Evolutionary conservation across 2,113 vertebrate species (phyloP), one percentile per base, ranked within the genome.

Genomic region (Cyprinodon brontotheroides): DNA sequence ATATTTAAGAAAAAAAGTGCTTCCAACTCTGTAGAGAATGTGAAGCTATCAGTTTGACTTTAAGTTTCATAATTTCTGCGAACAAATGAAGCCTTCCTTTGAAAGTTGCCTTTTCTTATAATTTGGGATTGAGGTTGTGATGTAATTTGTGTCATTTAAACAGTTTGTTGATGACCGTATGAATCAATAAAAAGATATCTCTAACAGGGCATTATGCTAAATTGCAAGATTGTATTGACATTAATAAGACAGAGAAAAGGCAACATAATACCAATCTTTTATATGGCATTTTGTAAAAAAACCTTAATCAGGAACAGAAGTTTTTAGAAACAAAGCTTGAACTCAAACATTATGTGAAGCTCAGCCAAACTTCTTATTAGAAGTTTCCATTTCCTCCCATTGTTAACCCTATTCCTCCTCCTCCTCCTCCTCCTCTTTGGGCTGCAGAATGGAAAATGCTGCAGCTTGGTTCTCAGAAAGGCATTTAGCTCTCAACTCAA

Each of bases 361-460:
- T 13, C 69, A 65, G 74, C 57, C 79, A 87, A 64, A 57, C 53
- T 65, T 79, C 64, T 73, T 78, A 77, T 81, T 79, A 87, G 85
- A 83, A 50, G 76, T 89, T 91, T 91, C 87, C 89, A 40, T 80
- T 94, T 94, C 92, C 92, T 92, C 79, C 84, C 69, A 92, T 93
- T 94, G 93, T 93, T 65, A 77, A 43, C 41, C 65, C 50, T 77
- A 65, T 17, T 20, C 8, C 69, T 83, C 65, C 75, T 70, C 68
- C 3, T 20, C 8, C 39, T 66, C 78, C 89, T 92, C 80, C 85
- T 90, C 67, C 69, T 83, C 65, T 77, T 70, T 64, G 3, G 13
- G 39, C 62, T 89, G 85, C 61, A 78, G 71, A 38, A 72, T 92
- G 88, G 68, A 91, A 91, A 87, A 84, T 68, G 20, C 66, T 61